Percentiles rank a stretch among this genome's conserved stretches.
Evolutionary conservation across 2,797 vertebrate genomes (phyloP).

Genomic region (Crypturellus tataupa): DNA sequence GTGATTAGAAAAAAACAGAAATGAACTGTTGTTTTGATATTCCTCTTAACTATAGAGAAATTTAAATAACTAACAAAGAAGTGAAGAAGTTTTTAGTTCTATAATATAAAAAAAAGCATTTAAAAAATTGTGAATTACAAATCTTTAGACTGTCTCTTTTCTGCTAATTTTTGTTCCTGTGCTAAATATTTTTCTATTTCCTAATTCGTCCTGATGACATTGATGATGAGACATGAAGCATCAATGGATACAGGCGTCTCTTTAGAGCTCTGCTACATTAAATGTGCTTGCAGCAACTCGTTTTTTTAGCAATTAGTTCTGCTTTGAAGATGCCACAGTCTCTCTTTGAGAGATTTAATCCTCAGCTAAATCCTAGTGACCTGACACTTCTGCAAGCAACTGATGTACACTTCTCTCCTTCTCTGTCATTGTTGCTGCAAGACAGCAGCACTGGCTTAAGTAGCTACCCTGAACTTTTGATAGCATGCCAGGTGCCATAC

Average conservation of each 20-base stretch:
- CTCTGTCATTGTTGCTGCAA: neutral
- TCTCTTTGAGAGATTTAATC: neutral
- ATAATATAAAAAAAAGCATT: neutral
- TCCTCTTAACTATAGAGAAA: neutral
- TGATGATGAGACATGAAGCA: neutral
- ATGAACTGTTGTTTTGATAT: neutral
- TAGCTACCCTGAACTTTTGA: neutral
- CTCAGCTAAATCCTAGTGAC: neutral
- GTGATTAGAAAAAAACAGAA: neutral
- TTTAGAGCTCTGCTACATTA: neutral
- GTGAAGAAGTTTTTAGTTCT: neutral
- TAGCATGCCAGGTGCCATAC: neutral
- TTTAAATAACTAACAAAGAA: neutral
- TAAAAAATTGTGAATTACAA: neutral
- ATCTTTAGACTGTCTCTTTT: neutral
- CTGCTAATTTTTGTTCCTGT: neutral
- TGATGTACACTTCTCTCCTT: neutral
- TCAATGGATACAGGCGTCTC: neutral
- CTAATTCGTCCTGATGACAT: neutral
- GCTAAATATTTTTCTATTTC: neutral
- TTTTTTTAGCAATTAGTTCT: neutral
- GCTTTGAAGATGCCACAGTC: neutral
- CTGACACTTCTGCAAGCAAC: rapidly evolving
- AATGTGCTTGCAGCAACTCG: neutral
- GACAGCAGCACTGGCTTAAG: neutral